Evolutionary conservation across 2,888 invertebrate genomes (phyloP), one percentile per base, ranked within the genome.

Genomic region (Ashinkailepas kermadecensis): DNA sequence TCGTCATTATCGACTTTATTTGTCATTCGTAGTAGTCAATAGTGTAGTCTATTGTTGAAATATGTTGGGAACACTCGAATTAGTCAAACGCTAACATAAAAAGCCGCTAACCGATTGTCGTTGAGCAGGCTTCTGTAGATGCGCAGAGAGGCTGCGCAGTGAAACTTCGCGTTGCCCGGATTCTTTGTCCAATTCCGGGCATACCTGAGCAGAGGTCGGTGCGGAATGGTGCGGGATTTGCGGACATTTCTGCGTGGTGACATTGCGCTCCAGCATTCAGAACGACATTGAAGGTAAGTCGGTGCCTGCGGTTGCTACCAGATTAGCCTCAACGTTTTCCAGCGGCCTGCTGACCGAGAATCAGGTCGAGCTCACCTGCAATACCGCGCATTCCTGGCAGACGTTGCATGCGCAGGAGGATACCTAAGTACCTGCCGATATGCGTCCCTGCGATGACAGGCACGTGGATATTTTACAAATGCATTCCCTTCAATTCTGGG

Each of bases 141-240:
- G 67, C 67, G 67, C 67, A 25, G 67, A 67, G 67, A 23, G 67
- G 67, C 67, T 67, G 67, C 67, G 67, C 67, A n/a, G 25, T 67
- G 67, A 25, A 6, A n/a, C n/a, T 18, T 18, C 67, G 67, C 67
- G 67, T 67, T 11, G 67, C 25, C 67, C 25, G 67, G 67, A 67
- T 67, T 67, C 67, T 67, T 67, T 67, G 67, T 67, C 67, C 67
- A 67, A 67, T 67, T 67, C 67, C 67, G 8, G 67, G 67, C 67
- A 67, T 67, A 67, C 67, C 67, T 67, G 67, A 67, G 15, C 15
- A 3, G 62, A 62, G 62, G 18, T 7, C 62, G 62, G 62, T 7
- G 8, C 18, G 62, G 18, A 18, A 18, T 8, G 62, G 62, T 18
- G 62, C 18, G 62, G 18, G 62, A 18, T 8, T 13, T 18, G 9